Evolutionary conservation across 2,113 vertebrate species (phyloP).

Genomic region (Indri indri): DNA sequence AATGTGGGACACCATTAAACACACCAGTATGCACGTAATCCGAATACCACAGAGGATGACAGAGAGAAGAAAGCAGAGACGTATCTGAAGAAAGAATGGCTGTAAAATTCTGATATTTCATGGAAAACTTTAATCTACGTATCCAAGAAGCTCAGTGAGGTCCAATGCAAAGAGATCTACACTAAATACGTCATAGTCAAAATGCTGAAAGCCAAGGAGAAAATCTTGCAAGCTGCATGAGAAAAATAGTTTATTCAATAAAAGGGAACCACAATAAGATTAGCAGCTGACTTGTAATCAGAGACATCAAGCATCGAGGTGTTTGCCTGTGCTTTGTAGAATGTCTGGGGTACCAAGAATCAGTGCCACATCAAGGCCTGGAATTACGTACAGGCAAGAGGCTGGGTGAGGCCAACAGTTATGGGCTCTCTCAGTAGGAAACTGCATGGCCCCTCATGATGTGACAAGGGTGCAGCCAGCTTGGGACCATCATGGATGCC

Average conservation of each 20-base stretch:
- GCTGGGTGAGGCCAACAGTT: not conserved
- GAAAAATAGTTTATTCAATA: not conserved
- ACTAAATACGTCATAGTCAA: not conserved
- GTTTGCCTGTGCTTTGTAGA: not conserved
- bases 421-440: not conserved
- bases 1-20: not conserved
- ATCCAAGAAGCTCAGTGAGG: not conserved
- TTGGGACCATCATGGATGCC: not conserved
- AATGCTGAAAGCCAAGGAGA: not conserved
- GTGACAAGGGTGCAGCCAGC: fast-evolving
- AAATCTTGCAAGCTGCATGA: not conserved
- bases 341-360: not conserved
- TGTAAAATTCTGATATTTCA: not conserved
- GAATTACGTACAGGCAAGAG: not conserved
- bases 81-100: not conserved
- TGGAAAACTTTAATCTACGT: not conserved
- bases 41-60: not conserved
- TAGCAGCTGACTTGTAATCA: not conserved
- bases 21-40: not conserved
- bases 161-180: not conserved
- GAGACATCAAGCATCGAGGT: not conserved
- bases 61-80: not conserved
- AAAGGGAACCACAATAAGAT: too few relatives aligned
- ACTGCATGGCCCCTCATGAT: not conserved
- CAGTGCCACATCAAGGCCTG: too few relatives aligned